Evolutionary conservation across 2,797 vertebrate genomes (phyloP).

Genomic region (Petrocephalus sullivani): DNA sequence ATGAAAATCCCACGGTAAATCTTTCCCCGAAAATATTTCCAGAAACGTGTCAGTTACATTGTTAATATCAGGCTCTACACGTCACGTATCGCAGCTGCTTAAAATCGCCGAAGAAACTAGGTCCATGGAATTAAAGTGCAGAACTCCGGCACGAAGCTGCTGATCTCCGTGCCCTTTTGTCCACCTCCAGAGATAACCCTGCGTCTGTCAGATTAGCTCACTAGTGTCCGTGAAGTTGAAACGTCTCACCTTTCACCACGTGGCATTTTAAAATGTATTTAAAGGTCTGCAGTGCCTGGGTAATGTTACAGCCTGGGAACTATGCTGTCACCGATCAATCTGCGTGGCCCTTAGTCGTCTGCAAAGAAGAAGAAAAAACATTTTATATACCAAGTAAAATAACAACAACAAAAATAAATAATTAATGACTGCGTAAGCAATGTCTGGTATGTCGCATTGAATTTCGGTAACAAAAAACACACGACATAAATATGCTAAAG

Average conservation of each 20-base stretch:
- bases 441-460: neutral
- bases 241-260: slow-evolving; percentile 70
- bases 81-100: neutral
- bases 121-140: neutral
- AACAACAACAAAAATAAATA: neutral
- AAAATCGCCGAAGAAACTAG: neutral
- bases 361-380: slow-evolving; percentile 19
- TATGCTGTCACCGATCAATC: slow-evolving; percentile 35
- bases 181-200: slow-evolving; percentile 31
- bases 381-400: neutral
- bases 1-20: slow-evolving; percentile 44
- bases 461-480: neutral
- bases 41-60: neutral
- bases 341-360: slow-evolving; percentile 32
- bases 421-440: neutral
- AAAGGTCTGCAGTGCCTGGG: slow-evolving; percentile 57
- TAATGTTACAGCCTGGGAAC: slow-evolving; percentile 55
- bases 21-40: slow-evolving; percentile 18
- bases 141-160: neutral
- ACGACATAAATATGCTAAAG: neutral
- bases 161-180: neutral
- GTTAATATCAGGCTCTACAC: neutral
- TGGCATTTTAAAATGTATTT: slow-evolving; percentile 65
- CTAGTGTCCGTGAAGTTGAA: slow-evolving; percentile 36
- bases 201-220: slow-evolving; percentile 42